phyloP scores from a whole-genome alignment of 30 jellyfish, hydroid and myxozoan genomes.

The Chrysaora quinquecirrha region DNA sequence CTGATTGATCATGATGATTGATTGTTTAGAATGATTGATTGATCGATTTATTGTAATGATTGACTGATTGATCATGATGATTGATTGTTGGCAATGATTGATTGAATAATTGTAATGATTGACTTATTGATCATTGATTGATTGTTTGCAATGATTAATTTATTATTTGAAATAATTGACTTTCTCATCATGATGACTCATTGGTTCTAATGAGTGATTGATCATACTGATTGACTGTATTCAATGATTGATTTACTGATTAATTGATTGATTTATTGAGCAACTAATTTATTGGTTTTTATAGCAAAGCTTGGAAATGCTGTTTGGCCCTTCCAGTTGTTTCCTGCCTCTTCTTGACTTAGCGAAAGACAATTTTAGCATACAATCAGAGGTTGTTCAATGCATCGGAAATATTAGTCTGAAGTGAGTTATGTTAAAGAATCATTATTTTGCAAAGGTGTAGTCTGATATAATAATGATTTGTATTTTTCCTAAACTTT shows the following conservation, averaged over 20 bases:
- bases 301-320: constrained; percentile 50
- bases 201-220: not conserved
- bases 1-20: no score
- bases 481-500: not conserved
- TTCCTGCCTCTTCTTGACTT: constrained; percentile 60
- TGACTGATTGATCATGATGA: no score
- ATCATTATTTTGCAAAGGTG: not conserved
- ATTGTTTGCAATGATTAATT: not conserved
- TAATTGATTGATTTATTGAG: not conserved
- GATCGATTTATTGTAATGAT: no score
- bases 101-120: no score
- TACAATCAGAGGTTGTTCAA: constrained; percentile 58
- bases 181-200: not conserved
- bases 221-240: no score
- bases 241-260: not conserved
- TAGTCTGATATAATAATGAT: not conserved
- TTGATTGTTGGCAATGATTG: no score
- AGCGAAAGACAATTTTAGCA: constrained; percentile 28
- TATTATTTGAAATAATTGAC: no score
- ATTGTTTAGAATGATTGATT: no score
- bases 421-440: no score
- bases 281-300: not conserved
- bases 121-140: not conserved
- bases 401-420: constrained; percentile 76
- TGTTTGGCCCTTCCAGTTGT: constrained; percentile 55